A percentile compares a stretch with the other conserved stretches of the same genome.
Conservation (phyloP, 2,888 invertebrate genomes). For the Aphodius sticticus region DNA sequence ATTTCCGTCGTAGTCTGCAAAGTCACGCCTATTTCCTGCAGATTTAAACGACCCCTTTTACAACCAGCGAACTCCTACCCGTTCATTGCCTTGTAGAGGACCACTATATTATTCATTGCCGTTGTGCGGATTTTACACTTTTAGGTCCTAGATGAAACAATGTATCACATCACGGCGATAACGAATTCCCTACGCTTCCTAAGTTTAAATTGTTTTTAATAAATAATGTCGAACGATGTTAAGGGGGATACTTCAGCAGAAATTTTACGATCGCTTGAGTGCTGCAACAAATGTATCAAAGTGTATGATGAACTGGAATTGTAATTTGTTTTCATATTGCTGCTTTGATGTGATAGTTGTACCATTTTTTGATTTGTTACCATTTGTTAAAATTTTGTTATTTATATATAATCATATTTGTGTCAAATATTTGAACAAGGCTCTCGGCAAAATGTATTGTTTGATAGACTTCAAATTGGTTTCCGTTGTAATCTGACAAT, state of each 20-base stretch:
- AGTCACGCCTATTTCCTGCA: conserved; percentile 18
- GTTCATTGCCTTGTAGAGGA: conserved; percentile 4
- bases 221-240: background rate
- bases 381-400: too few species aligned
- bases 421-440: too few species aligned
- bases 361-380: too few species aligned
- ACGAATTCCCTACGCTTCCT: background rate
- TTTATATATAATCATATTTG: too few species aligned
- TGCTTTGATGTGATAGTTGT: too few species aligned
- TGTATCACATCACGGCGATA: background rate
- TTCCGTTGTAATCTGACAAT: too few species aligned
- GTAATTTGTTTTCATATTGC: too few species aligned
- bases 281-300: too few species aligned
- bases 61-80: background rate
- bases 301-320: too few species aligned
- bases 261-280: too few species aligned
- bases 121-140: background rate
- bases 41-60: conserved; percentile 9
- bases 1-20: conserved; percentile 17
- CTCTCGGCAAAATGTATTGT: too few species aligned
- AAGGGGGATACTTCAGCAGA: background rate
- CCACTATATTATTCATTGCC: background rate
- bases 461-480: too few species aligned
- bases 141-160: background rate
- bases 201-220: background rate